Evolutionary conservation across 2,888 invertebrate species (phyloP), one percentile per base, ranked within the genome.

Genomic region (Lithodes maja): DNA sequence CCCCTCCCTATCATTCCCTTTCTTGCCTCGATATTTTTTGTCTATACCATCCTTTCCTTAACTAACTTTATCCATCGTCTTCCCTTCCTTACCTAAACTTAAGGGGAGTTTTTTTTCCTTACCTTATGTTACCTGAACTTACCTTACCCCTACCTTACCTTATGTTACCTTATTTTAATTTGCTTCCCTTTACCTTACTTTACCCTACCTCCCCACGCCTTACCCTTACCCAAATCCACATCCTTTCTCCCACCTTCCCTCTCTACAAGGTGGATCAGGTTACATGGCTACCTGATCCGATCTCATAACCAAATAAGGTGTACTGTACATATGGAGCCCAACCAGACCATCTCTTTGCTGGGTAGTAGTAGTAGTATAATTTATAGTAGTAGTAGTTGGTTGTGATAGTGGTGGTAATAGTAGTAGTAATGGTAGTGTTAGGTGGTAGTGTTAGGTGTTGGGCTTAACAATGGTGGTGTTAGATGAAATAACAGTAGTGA

Each of bases 201-300:
- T 61, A 5, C 3, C 54, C 79, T 17, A 54, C 49, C 54, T 55
- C 79, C 79, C 9, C 17, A 7, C 7, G 7, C 61, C 12, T 12
- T 61, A 5, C 61, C 61, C 61, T 5, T 7, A 7, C 61, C 54
- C 54, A n/a, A 2, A 3, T 54, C 7, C 17, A n/a, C 79, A 50
- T 53, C 79, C 79, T 54, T 54, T 54, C 17, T 17, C 79, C 7
- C 82, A 50, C 17, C 71, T 49, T 71, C 71, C 82, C 9, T 17
- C 52, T 68, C 82, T 15, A n/a, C 69, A 49, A 49, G 68, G 12
- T 49, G 15, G 50, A 52, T 49, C 7, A 69, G n/a, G 61, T 61
- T 61, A 61, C 61, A 7, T 12, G 5, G 61, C 61, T 61, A 61
- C 61, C 61, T 61, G 61, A 61, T 61, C 5, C 61, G 61, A 5